Conservation (phyloP, 1,140 invertebrate genomes). For the Drosophila orosa region DNA sequence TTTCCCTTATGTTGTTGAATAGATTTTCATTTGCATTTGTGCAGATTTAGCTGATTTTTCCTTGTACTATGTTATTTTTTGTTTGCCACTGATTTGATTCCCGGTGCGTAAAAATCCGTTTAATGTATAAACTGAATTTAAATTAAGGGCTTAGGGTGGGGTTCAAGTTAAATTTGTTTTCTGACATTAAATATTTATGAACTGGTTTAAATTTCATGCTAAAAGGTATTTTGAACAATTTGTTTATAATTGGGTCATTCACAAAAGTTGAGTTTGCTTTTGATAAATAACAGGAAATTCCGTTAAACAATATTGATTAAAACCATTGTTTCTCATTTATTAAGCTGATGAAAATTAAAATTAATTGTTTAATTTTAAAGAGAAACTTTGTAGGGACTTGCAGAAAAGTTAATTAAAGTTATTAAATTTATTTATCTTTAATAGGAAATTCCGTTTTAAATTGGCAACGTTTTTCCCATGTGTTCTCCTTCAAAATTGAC, state of each 20-base stretch:
- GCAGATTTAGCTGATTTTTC: conserved; percentile 32
- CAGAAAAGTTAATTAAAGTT: neutral
- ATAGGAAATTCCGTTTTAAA: neutral
- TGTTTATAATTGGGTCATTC: conserved; percentile 12
- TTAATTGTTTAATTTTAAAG: neutral
- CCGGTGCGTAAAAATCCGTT: neutral
- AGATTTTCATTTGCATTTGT: conserved; percentile 48
- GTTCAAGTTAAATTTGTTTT: conserved; percentile 18
- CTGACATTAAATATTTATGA: conserved; percentile 25
- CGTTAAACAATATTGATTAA: neutral
- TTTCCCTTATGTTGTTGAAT: conserved; percentile 27
- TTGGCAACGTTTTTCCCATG: neutral
- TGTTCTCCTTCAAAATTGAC: neutral
- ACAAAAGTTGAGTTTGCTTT: neutral
- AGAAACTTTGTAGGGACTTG: neutral
- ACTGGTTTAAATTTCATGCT: conserved; percentile 10
- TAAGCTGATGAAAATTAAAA: neutral
- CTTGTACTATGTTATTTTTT: conserved; percentile 27
- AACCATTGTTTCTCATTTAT: neutral
- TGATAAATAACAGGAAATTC: conserved; percentile 1
- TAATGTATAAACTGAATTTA: conserved; percentile 18
- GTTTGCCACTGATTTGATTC: conserved; percentile 21
- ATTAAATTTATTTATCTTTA: neutral
- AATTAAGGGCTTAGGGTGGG: conserved; percentile 20
- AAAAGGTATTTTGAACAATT: neutral